Conservation (phyloP, 2,888 invertebrate genomes). For the Anthrax anthrax region DNA sequence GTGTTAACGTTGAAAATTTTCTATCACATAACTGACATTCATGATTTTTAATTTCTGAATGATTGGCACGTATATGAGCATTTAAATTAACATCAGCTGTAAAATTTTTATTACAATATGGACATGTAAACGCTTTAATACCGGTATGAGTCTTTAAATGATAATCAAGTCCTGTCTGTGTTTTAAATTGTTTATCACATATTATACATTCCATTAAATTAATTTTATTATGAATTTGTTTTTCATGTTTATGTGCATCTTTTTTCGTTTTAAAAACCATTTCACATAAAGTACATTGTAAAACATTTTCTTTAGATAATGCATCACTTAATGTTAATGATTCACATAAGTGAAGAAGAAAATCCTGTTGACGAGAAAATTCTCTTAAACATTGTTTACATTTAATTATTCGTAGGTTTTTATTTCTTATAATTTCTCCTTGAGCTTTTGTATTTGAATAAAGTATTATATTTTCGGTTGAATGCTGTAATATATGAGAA, state of each 20-base stretch:
- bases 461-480: neutral
- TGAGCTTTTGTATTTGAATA: neutral
- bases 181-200: constrained; percentile 13
- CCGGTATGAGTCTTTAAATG: constrained; percentile 15
- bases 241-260: constrained; percentile 5
- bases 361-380: neutral
- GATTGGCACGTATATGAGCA: constrained; percentile 17
- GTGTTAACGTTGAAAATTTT: constrained; percentile 18
- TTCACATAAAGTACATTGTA: neutral
- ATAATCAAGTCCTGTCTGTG: constrained; percentile 12
- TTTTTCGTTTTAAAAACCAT: neutral
- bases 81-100: constrained; percentile 13
- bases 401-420: too few relatives aligned
- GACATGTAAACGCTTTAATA: constrained; percentile 13
- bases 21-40: constrained; percentile 18
- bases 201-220: constrained; percentile 6
- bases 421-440: neutral
- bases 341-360: neutral
- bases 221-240: neutral
- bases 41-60: constrained; percentile 15
- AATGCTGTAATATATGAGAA: constrained; percentile 9
- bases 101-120: constrained; percentile 17
- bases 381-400: neutral
- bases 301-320: neutral
- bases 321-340: too few relatives aligned